These are phyloP conservation scores for Neotoxoptera formosana DNA, from an alignment of 1,140 invertebrate species.

Conservation along the genomic window DNA sequence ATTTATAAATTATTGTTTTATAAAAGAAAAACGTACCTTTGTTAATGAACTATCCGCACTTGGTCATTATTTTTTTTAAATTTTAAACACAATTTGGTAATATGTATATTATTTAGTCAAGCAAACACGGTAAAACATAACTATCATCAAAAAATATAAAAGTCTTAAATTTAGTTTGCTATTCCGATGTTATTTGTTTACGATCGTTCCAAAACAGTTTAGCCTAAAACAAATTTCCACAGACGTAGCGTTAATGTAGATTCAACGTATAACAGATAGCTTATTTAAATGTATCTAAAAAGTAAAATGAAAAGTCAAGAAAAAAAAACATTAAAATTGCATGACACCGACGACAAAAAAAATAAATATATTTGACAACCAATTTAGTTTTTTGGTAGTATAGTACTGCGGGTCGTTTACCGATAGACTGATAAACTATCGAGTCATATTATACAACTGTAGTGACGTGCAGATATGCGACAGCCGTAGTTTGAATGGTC, in stretches of 20 bases:
- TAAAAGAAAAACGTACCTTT: background rate
- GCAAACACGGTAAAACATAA: background rate
- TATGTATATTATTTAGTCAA: background rate
- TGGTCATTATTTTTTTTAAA: background rate
- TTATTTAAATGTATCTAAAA: background rate
- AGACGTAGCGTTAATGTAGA: background rate
- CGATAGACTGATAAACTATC: background rate
- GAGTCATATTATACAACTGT: background rate
- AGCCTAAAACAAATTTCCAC: background rate
- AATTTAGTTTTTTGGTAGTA: background rate
- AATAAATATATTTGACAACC: background rate
- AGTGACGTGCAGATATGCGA: too few species aligned
- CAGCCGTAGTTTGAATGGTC: background rate
- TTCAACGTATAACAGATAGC: background rate
- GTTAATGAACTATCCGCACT: background rate
- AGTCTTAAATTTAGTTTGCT: background rate
- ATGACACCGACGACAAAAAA: background rate
- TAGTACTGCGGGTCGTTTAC: background rate
- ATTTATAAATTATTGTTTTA: constrained; percentile 34
- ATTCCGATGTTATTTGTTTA: background rate
- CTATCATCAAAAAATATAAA: background rate
- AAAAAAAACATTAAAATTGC: background rate
- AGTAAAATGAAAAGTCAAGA: background rate
- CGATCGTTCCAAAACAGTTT: background rate
- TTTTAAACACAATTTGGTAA: background rate